Percentiles rank a stretch among this genome's conserved stretches.
Evolutionary conservation across 2,113 vertebrate genomes (phyloP).

Genomic region (Aplodontia rufa): DNA sequence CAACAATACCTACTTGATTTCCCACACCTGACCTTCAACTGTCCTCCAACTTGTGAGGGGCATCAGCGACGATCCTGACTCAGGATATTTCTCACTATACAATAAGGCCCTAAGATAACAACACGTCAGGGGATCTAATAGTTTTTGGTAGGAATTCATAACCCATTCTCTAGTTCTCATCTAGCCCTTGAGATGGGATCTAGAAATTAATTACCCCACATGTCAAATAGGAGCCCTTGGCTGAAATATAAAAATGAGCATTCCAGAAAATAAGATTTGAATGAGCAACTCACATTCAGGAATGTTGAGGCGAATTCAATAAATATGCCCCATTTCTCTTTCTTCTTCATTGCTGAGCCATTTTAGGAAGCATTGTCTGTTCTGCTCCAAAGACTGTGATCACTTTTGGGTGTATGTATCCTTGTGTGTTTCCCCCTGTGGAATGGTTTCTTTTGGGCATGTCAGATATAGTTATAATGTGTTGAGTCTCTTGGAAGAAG

Average conservation of each 20-base stretch:
- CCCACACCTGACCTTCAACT: background rate
- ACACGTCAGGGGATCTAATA: background rate
- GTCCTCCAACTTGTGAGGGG: background rate
- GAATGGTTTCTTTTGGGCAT: constrained; percentile 59
- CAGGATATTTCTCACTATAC: background rate
- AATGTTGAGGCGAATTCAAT: background rate
- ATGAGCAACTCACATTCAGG: background rate
- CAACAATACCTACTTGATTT: background rate
- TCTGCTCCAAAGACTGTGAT: background rate
- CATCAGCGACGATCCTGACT: background rate
- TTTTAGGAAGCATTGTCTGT: background rate
- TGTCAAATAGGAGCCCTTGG: background rate
- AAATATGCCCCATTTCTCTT: background rate
- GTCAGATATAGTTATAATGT: constrained; percentile 33
- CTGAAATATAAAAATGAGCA: background rate
- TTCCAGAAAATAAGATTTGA: constrained; percentile 4
- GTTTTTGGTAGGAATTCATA: background rate
- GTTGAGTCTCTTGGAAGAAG: constrained; percentile 67
- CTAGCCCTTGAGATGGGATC: background rate
- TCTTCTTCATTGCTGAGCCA: background rate
- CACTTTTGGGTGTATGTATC: constrained; percentile 30
- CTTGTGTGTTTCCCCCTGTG: background rate
- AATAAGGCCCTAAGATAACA: background rate
- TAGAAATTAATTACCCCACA: background rate
- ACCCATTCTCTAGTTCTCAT: background rate